Evolutionary conservation across 2,797 vertebrate genomes (phyloP), one percentile per base, ranked within the genome.

Genomic region (Acipenser ruthenus): DNA sequence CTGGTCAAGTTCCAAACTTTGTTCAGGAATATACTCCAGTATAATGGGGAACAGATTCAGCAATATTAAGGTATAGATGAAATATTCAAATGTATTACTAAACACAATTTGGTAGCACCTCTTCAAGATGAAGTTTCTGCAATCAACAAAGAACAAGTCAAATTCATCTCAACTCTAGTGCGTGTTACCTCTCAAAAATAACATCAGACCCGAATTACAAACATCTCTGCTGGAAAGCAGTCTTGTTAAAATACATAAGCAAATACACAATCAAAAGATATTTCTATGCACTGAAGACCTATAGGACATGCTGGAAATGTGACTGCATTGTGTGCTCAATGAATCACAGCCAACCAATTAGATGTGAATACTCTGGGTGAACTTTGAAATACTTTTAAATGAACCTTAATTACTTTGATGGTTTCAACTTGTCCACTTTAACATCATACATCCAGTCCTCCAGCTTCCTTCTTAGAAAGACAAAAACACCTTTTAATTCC

Each of bases 391-490:
- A 6, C 51, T 2, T 18, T 51, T 53, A 56, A 65, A 49, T 52
- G 50, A 60, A 49, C 37, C 60, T 49, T 66, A 66, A 53, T 66
- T 61, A 71, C 70, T 70, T 67, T 58, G 70, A 55, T 59, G 68
- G 73, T 60, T 71, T 74, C 61, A 68, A 66, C 66, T 71, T 74
- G 49, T 74, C 65, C 18, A 61, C 60, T 63, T 74, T 74, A 65
- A 71, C 67, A 60, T 71, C 50, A 48, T 71, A 74, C 63, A 70
- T 56, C 65, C 65, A 69, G 65, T 74, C 65, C 51, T 72, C 71
- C 48, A 75, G 50, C 59, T 66, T 71, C 49, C 59, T 65, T 61
- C 64, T 58, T 12, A 72, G 60, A 6, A 7, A 55, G 10, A 69
- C 55, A 64, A 69, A 66, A 49, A 71, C 50, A 4, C 67, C 71